phyloP scores from a whole-genome alignment of 2,113 vertebrate species.

The Talpa occidentalis region DNA sequence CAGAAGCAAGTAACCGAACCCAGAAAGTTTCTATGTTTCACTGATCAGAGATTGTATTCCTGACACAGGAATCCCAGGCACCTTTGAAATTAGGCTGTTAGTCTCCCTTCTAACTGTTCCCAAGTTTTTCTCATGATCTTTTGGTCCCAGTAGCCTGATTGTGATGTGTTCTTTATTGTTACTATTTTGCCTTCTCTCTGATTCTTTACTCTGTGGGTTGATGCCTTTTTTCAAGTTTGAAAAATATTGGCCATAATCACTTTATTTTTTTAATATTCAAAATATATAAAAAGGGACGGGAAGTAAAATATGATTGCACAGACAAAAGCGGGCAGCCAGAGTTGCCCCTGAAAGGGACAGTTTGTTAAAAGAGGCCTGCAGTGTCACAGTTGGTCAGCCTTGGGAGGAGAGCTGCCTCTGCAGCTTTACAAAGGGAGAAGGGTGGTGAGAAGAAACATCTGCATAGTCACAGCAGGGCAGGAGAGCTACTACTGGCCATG shows the following conservation, averaged over 20 bases:
- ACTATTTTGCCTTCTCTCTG: background rate
- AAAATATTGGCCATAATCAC: too few relatives aligned
- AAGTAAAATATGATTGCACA: too few relatives aligned
- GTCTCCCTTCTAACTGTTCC: background rate
- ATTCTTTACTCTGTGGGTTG: background rate
- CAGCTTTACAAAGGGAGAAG: too few relatives aligned
- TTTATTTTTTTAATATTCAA: too few relatives aligned
- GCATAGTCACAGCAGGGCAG: too few relatives aligned
- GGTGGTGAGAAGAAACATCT: too few relatives aligned
- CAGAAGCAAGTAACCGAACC: background rate
- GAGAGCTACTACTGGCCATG: background rate
- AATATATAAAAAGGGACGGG: too few relatives aligned
- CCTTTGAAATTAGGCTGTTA: background rate
- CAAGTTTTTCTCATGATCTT: background rate
- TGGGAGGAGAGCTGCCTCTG: too few relatives aligned
- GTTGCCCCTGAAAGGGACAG: too few relatives aligned
- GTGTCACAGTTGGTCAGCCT: too few relatives aligned
- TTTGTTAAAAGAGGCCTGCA: too few relatives aligned
- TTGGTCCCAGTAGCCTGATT: background rate
- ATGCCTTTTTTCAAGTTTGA: background rate
- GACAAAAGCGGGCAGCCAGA: too few relatives aligned
- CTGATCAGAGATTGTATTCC: background rate
- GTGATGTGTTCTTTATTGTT: background rate
- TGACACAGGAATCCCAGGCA: background rate
- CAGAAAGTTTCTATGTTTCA: background rate